Conservation (phyloP, 2,888 invertebrate species). For the Ophion slaviceki region DNA sequence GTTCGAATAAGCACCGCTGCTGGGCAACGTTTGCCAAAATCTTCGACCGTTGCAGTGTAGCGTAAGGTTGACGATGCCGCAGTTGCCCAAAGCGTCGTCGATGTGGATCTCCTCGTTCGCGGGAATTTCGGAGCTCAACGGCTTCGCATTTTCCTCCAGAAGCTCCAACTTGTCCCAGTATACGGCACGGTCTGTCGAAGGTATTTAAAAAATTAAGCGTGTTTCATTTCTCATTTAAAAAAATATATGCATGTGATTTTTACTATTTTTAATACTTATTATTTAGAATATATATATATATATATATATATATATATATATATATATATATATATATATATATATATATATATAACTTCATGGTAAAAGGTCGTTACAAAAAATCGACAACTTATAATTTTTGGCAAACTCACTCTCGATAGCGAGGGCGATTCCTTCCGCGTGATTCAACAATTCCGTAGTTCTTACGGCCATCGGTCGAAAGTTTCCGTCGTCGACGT, state of each 20-base stretch:
- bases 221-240: too few relatives aligned
- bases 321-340: not conserved
- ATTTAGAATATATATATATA: not conserved
- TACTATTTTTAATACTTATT: not conserved
- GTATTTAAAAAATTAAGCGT: not conserved
- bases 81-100: slow-evolving; percentile 55
- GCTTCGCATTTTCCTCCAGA: slow-evolving; percentile 57
- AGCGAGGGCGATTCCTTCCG: slow-evolving; percentile 67
- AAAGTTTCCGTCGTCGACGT: slow-evolving; percentile 12
- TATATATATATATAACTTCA: not conserved
- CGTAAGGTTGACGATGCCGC: slow-evolving; percentile 30
- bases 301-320: too few relatives aligned
- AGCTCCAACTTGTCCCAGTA: slow-evolving; percentile 71
- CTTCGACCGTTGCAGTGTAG: slow-evolving; percentile 55
- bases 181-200: slow-evolving; percentile 68
- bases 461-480: slow-evolving; percentile 21
- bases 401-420: slow-evolving; percentile 68
- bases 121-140: slow-evolving; percentile 7
- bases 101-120: slow-evolving; percentile 21
- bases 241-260: not conserved
- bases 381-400: not conserved
- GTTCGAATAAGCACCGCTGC: slow-evolving; percentile 21
- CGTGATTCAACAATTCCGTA: slow-evolving; percentile 42
- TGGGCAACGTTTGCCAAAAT: slow-evolving; percentile 40
- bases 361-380: not conserved